Base-by-base conservation (phyloP, 2,113 vertebrate species). In the Thunnus maccoyii region DNA sequence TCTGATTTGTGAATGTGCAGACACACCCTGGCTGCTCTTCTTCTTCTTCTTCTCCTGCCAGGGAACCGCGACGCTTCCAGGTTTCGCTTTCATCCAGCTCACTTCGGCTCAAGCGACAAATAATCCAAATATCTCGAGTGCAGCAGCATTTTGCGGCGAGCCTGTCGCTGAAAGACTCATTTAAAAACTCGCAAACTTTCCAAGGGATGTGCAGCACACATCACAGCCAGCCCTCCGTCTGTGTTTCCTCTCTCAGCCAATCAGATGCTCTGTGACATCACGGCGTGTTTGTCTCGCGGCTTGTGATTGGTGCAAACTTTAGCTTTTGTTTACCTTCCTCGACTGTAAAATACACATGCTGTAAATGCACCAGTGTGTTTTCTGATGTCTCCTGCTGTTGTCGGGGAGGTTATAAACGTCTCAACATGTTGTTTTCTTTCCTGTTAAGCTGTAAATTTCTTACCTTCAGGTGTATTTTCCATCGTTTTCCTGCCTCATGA, bases 231-330 rank as follows among this genome's bases (percentile, higher is more conserved):
- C 5, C 54, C 68, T 18, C 55, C 32, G 47, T 20, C 54, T 30
- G 52, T 8, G 22, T 32, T 1, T 4, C 3, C 3, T 0, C 20
- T 44, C 1, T 61, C 57, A 57, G 63, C 86, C 88, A 88, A 90
- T 86, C 77, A 36, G 3, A 0, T 0, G 0, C 17, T 0, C 5
- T 1, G 51, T 86, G 6, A 27, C 77, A 76, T 25, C 18, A 0
- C 2, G 0, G 1, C 8, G 0, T 0, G 30, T 50, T 2, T 47
- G 78, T 71, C 1, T 57, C 64, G 0, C 1, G 0, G 3, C 1
- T 8, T 72, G 0, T 60, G 3, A 87, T 85, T 72, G 78, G 76
- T 57, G 0, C 0, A 66, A 12, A 69, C 12, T 15, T 50, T 48
- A n/a, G 0, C 27, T 51, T 80, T 73, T 79, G 75, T 85, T 48